Base-by-base conservation (phyloP, 2,888 invertebrate species). In the Hemistola chrysoprasaria region DNA sequence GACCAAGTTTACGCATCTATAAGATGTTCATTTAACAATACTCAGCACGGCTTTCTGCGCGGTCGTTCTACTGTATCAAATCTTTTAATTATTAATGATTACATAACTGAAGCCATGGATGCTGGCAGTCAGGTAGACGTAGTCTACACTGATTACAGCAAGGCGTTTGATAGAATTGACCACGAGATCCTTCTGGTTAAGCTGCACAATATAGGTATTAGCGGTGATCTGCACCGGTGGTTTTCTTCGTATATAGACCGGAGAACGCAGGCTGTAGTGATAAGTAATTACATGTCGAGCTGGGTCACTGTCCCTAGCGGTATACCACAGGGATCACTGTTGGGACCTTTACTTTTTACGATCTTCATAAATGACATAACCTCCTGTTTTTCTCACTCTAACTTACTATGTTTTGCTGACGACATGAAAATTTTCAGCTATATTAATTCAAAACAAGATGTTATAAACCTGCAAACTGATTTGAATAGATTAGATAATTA, bases 71-170 rank as follows among this genome's bases (percentile, higher is more conserved):
- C 32, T 25, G 9, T 9, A 1, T 8, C 26, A 1, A 26, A 26
- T 26, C 26, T 26, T 6, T 6, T 26, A 9, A 3, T 26, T 4
- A 10, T 26, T 1, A 26, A 26, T 7, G 26, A 26, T 6, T 7
- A 4, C 1, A 3, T 26, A 1, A 26, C 26, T 8, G 11, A 26
- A 7, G 5, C 11, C 11, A 26, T 26, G 26, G 26, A 26, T 10
- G 1, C 2, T 6, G 26, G 26, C 1, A 10, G 11, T 11, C 26
- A 26, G 11, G 11, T 11, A 6, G 11, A 26, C 11, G 26, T 37
- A 23, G 36, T 26, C 11, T 26, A 26, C 10, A 37, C 36, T 11
- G 29, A 37, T 16, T 23, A 22, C 22, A 28, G 27, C 28, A 36
- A 22, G 3, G 26, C 11, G 22, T 35, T 29, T 8, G 28, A 11